phyloP scores from a whole-genome alignment of 2,797 vertebrate species.

The Champsocephalus gunnari region DNA sequence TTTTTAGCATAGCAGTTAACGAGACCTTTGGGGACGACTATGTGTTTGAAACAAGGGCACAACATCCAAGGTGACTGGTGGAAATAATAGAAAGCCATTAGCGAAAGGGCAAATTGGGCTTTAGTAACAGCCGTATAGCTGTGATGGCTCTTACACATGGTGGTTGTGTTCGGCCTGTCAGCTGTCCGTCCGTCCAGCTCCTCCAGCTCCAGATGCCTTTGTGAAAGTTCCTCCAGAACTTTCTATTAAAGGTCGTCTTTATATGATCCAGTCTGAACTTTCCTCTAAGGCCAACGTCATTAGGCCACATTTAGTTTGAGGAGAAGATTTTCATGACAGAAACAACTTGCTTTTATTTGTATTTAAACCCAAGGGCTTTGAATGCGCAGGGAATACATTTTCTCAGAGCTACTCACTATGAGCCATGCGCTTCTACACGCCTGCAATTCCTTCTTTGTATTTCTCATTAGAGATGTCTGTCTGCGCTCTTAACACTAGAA shows the following conservation, averaged over 20 bases:
- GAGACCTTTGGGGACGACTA: neutral
- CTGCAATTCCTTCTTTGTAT: neutral
- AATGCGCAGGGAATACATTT: neutral
- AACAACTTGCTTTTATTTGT: neutral
- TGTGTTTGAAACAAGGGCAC: constrained; percentile 27
- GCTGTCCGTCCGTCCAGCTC: neutral
- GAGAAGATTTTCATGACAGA: neutral
- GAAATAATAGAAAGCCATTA: constrained; percentile 29
- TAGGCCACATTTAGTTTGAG: too few relatives aligned
- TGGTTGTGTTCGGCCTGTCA: constrained; percentile 15
- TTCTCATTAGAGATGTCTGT: neutral
- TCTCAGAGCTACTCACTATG: neutral
- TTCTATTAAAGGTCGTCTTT: neutral
- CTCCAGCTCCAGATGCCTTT: constrained; percentile 4
- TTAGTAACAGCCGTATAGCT: neutral
- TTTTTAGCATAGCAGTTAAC: constrained; percentile 17
- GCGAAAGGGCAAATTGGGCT: constrained; percentile 28
- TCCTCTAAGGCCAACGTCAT: neutral
- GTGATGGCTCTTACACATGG: constrained; percentile 21
- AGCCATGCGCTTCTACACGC: neutral
- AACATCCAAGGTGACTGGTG: constrained; percentile 44
- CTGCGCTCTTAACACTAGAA: neutral
- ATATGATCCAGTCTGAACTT: neutral
- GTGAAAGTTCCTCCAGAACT: neutral
- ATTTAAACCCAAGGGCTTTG: neutral